Conservation (phyloP, 2,797 vertebrate genomes). For the Cyprinella venusta region DNA sequence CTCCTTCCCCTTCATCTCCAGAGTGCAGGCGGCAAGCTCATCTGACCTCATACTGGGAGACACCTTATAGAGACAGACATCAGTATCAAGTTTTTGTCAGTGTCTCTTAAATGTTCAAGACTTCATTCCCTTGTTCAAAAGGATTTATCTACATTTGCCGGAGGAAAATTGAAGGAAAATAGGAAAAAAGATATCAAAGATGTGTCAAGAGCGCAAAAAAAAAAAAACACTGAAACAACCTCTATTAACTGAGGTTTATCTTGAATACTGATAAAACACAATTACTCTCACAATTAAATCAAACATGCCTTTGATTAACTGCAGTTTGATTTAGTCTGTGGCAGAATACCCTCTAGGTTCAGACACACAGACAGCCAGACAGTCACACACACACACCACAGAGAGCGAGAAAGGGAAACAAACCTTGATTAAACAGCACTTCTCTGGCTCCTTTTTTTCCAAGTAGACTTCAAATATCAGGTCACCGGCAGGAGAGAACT, state of each 20-base stretch:
- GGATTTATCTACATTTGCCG: conserved; percentile 7
- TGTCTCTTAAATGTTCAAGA: background rate
- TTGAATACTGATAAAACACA: conserved; percentile 64
- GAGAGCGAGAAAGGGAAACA: conserved; percentile 52
- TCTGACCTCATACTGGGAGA: conserved; percentile 88
- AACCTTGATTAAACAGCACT: conserved; percentile 94
- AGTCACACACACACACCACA: conserved; percentile 26
- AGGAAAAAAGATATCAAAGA: conserved; percentile 22
- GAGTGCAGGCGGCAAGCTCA: conserved; percentile 83
- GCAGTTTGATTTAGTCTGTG: conserved; percentile 71
- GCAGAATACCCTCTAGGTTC: conserved; percentile 72
- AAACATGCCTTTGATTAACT: conserved; percentile 75
- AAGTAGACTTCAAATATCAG: conserved; percentile 94
- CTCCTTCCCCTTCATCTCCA: conserved; percentile 83
- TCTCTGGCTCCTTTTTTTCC: conserved; percentile 89
- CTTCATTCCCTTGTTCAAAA: conserved; percentile 10
- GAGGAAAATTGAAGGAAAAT: conserved; percentile 22
- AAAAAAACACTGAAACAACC: conserved; percentile 12
- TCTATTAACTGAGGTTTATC: conserved; percentile 63
- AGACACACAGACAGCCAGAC: conserved; percentile 35
- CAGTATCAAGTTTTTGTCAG: background rate
- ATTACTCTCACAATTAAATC: conserved; percentile 78
- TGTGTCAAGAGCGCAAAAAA: background rate
- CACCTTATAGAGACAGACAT: conserved; percentile 72
- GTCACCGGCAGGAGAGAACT: conserved; percentile 95